Conservation (phyloP, 1,140 invertebrate genomes). For the Microplitis demolitor region DNA sequence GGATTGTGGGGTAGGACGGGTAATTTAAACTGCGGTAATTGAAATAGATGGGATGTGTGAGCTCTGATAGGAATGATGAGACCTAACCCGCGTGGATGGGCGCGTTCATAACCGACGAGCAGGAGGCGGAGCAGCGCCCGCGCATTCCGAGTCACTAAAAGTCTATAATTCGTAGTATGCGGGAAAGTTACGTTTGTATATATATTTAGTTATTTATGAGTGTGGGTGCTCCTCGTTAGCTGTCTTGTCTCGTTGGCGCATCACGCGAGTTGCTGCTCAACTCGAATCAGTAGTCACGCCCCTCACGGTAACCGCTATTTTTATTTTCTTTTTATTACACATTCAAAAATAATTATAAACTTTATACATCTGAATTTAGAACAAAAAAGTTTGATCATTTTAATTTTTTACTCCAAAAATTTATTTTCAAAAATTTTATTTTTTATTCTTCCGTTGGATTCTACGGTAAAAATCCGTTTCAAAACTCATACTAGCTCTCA, state of each 20-base stretch:
- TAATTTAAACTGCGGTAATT: background rate
- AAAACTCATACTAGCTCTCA: too few relatives aligned
- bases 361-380: too few relatives aligned
- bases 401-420: too few relatives aligned
- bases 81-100: conserved; percentile 8
- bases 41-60: background rate
- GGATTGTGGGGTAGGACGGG: too few relatives aligned
- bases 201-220: background rate
- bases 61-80: background rate
- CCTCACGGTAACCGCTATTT: background rate
- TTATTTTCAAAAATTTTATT: too few relatives aligned
- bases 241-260: conserved; percentile 49
- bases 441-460: too few relatives aligned
- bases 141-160: conserved; percentile 37
- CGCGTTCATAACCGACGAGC: conserved; percentile 10
- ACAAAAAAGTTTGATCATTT: too few relatives aligned
- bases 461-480: too few relatives aligned
- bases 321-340: background rate
- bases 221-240: background rate
- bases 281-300: conserved; percentile 28
- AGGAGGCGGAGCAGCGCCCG: conserved; percentile 51
- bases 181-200: conserved; percentile 18
- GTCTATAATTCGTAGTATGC: background rate
- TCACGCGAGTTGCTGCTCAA: conserved; percentile 42
- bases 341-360: too few relatives aligned